Evolutionary conservation across 2,888 invertebrate species (phyloP).

Genomic region (Pseudococcus viburni): DNA sequence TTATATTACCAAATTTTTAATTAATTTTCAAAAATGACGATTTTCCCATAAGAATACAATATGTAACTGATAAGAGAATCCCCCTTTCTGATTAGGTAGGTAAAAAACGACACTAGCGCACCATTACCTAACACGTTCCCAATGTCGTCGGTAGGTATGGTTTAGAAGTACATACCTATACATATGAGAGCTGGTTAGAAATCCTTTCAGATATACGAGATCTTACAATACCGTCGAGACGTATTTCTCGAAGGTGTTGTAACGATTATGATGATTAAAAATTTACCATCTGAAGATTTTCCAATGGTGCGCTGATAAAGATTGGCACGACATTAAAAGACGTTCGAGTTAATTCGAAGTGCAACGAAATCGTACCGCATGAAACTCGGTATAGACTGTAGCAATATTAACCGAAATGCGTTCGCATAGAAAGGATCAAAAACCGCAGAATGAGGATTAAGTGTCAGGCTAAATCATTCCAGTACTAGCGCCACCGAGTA

Average conservation of each 20-base stretch:
- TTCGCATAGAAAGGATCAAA: conserved; percentile 60
- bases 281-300: conserved; percentile 39
- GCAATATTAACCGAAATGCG: conserved; percentile 63
- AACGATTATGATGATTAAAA: conserved; percentile 42
- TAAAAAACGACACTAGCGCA: too few relatives aligned
- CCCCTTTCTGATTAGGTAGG: too few relatives aligned
- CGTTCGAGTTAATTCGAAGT: conserved; percentile 58
- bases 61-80: too few relatives aligned
- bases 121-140: too few relatives aligned
- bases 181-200: too few relatives aligned
- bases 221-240: background rate
- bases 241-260: background rate
- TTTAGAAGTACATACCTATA: too few relatives aligned
- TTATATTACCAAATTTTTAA: too few relatives aligned
- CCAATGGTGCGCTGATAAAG: conserved; percentile 22
- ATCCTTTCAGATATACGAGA: background rate
- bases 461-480: conserved; percentile 63
- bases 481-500: conserved; percentile 57
- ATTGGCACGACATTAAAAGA: conserved; percentile 58
- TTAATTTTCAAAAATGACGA: too few relatives aligned
- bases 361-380: conserved; percentile 62
- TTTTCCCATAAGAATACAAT: too few relatives aligned
- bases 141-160: too few relatives aligned
- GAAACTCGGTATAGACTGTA: conserved; percentile 1
- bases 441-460: conserved; percentile 62